A percentile compares a stretch with the other conserved stretches of the same genome.
These are phyloP conservation scores for Enteromius treurensis DNA, from an alignment of 2,797 vertebrate genomes.

Conservation along the genomic window DNA sequence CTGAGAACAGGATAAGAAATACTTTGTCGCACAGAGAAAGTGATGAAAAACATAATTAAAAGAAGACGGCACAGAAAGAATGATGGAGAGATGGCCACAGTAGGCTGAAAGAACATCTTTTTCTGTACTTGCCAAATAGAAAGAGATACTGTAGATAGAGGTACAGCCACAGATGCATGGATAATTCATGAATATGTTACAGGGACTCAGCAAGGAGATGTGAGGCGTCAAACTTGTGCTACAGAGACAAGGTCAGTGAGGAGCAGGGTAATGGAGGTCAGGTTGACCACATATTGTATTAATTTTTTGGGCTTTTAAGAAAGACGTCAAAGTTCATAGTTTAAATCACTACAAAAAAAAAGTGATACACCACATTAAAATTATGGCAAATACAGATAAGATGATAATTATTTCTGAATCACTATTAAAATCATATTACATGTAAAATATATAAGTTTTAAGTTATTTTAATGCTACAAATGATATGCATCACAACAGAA, in stretches of 20 bases:
- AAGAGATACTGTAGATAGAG: constrained; percentile 24
- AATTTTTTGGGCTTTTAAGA: background rate
- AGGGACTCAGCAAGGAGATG: constrained; percentile 16
- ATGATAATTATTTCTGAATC: background rate
- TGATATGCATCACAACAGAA: background rate
- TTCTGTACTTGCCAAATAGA: constrained; percentile 19
- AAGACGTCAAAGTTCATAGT: background rate
- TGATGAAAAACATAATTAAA: constrained; percentile 7
- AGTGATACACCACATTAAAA: background rate
- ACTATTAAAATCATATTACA: background rate
- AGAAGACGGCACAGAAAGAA: background rate
- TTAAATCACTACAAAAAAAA: background rate
- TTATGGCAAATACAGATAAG: background rate
- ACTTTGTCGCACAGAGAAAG: background rate
- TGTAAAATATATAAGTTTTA: background rate
- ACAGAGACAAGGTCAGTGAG: constrained; percentile 35
- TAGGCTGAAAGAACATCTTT: constrained; percentile 14
- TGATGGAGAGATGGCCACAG: background rate
- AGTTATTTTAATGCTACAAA: background rate
- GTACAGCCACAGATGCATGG: constrained; percentile 13
- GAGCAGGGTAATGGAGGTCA: background rate
- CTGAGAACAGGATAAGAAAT: constrained; percentile 10
- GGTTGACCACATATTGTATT: background rate
- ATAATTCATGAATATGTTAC: constrained; percentile 34
- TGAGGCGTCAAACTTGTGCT: constrained; percentile 7